Base-by-base conservation (phyloP, 1,140 invertebrate genomes). In the Plutomurus gul region DNA sequence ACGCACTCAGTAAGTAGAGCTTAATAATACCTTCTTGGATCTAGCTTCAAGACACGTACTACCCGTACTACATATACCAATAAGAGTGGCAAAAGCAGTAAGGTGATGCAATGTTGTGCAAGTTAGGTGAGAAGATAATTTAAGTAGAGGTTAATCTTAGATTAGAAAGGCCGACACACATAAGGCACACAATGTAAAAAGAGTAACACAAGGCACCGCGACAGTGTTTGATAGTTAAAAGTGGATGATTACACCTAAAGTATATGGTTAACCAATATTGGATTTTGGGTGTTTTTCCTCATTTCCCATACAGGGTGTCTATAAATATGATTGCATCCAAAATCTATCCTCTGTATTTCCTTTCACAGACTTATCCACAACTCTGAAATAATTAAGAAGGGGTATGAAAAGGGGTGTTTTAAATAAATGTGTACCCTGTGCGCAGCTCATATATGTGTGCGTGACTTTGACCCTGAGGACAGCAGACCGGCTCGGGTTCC, bases 251-350 rank as follows among this genome's bases (percentile, higher is more conserved):
- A 79, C 43, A 73, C 74, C 39, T 74, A 74, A 36, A 79, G 65
- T 72, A 47, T 79, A 74, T 37, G 60, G 77, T 79, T 79, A 79
- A 79, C 77, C 77, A 79, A 79, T 79, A 79, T 79, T 79, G 77
- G 71, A 79, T 79, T 79, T 79, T 74, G 39, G 43, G 25, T 77
- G 8, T 49, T 22, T 76, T 25, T 65, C 18, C 13, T 18, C 25
- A 36, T 1, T 1, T 65, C 30, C 7, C 36, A 30, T 65, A 36
- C 56, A 65, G 56, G 56, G 36, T 65, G 22, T 3, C 1, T n/a
- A 0, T n/a, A 6, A 65, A 27, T 60, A 25, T 56, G 13, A n/a
- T n/a, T n/a, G n/a, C n/a, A n/a, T n/a, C n/a, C n/a, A n/a, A n/a
- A n/a, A n/a, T n/a, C n/a, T n/a, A n/a, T n/a, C n/a, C n/a, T n/a